Evolutionary conservation across 2,888 invertebrate genomes (phyloP), one percentile per base, ranked within the genome.

Genomic region (Chouioia cunea): DNA sequence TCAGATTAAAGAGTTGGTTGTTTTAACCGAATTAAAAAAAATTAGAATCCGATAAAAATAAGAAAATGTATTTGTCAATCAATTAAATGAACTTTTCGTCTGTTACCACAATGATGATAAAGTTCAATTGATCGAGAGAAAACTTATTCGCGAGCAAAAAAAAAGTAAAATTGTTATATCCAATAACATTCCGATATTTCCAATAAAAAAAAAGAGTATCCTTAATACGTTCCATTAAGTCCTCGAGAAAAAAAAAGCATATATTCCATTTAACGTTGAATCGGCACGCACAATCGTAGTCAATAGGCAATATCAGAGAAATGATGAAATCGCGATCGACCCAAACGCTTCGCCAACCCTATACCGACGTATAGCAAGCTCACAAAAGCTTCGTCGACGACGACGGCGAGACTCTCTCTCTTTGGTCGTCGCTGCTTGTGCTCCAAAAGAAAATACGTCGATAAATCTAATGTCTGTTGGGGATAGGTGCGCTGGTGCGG

Each of bases 401-500:
- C 50, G 50, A 10, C 27, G 12, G 18, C 20, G 16, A 6, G 36
- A 36, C 36, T 36, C 36, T 36, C 36, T 36, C 36, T 36, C 36
- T 36, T 36, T 3, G 36, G 36, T 36, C 36, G 36, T 36, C 36
- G 36, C 12, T 12, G 23, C 47, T 36, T 22, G 75, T 74, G 73
- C 69, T 73, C 75, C 64, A 69, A 76, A 76, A 76, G 78, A 79
- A 79, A 81, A 79, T 80, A 80, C 77, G 75, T 78, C 78, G 79
- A 81, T 81, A 79, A 81, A 79, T 81, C 79, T 78, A 77, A 73
- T 66, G 76, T 77, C 75, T 76, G 75, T 70, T 71, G 70, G 77
- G 78, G 73, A 77, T 78, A 79, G 77, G 74, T 77, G 53, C 70
- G 43, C 65, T 63, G 56, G 54, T 44, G 52, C 60, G n/a, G 52